phyloP scores from a whole-genome alignment of 2,888 invertebrate genomes.

The Scrobipalpa costella region DNA sequence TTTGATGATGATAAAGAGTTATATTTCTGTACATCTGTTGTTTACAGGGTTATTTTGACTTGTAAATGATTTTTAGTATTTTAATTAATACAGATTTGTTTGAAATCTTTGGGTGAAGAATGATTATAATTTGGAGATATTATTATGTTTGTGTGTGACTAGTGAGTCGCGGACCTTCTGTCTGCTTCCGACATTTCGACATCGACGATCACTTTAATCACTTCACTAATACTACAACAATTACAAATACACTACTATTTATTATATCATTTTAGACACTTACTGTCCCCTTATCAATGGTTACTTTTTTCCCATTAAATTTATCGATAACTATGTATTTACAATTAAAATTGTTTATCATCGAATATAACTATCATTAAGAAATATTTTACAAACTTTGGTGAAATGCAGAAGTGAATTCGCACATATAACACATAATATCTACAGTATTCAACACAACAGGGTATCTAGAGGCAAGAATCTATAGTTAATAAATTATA shows the following conservation, averaged over 20 bases:
- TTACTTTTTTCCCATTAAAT: slow-evolving; percentile 60
- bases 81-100: neutral
- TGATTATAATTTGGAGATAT: slow-evolving; percentile 10
- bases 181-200: slow-evolving; percentile 42
- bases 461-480: slow-evolving; percentile 38
- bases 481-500: slow-evolving; percentile 32
- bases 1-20: neutral
- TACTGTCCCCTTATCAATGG: slow-evolving; percentile 70
- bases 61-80: neutral
- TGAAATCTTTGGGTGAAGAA: neutral
- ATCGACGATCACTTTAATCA: slow-evolving; percentile 59
- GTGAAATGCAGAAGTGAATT: slow-evolving; percentile 76
- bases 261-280: slow-evolving; percentile 77
- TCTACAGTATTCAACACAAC: slow-evolving; percentile 46
- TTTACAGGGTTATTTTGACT: neutral
- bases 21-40: neutral
- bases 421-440: slow-evolving; percentile 61
- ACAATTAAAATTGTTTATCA: slow-evolving; percentile 77
- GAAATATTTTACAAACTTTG: slow-evolving; percentile 81
- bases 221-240: slow-evolving; percentile 78
- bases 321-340: slow-evolving; percentile 75
- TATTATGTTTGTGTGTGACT: slow-evolving; percentile 51
- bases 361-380: slow-evolving; percentile 77
- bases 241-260: slow-evolving; percentile 79
- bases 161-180: slow-evolving; percentile 70